Percentiles rank a stretch among this genome's conserved stretches.
These are phyloP conservation scores for Ceyx melanurus DNA, from an alignment of 2,113 vertebrate genomes.

Conservation along the genomic window DNA sequence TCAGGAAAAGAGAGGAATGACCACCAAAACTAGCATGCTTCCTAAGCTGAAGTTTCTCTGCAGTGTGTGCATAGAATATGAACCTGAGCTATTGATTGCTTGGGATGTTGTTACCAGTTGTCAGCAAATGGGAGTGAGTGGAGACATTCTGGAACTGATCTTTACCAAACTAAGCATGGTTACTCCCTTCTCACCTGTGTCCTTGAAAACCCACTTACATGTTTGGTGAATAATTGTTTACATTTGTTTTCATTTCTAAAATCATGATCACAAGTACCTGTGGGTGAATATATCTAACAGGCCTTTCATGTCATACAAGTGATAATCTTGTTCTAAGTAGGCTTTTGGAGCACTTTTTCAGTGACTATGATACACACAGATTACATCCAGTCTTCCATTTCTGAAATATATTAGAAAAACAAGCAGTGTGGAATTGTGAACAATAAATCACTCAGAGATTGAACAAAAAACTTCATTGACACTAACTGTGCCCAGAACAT, in stretches of 20 bases:
- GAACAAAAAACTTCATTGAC: neutral
- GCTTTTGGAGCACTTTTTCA: neutral
- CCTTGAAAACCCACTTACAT: neutral
- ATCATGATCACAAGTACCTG: neutral
- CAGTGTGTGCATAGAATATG: neutral
- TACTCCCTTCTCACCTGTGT: neutral
- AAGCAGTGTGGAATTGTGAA: neutral
- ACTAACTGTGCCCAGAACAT: neutral
- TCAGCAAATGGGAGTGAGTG: neutral
- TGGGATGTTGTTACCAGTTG: neutral
- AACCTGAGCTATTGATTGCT: neutral
- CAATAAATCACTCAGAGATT: neutral
- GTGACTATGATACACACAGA: neutral
- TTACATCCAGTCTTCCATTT: neutral
- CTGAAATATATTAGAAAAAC: neutral
- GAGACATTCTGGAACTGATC: neutral
- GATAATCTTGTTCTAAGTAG: neutral
- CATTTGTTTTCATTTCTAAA: neutral
- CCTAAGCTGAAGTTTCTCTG: neutral
- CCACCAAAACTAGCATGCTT: neutral
- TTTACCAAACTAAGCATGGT: neutral
- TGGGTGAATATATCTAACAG: neutral
- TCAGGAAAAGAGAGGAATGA: neutral
- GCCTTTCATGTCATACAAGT: neutral
- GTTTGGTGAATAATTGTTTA: neutral